phyloP scores from a whole-genome alignment of 2,113 vertebrate genomes.

The Loxodonta africana region DNA sequence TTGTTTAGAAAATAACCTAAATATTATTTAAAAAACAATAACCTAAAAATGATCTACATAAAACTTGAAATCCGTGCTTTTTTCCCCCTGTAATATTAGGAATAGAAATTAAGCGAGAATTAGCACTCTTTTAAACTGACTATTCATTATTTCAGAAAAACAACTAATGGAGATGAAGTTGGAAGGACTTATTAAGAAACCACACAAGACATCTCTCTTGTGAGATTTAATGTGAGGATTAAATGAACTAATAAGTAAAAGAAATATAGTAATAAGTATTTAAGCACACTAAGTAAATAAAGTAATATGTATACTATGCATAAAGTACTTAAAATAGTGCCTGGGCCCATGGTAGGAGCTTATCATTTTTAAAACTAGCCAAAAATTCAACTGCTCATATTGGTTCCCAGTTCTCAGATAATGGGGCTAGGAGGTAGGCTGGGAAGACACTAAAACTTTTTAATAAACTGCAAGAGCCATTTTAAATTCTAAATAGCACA shows the following conservation, averaged over 20 bases:
- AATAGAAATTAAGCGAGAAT: background rate
- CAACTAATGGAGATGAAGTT: background rate
- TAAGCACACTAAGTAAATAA: background rate
- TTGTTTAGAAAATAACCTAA: background rate
- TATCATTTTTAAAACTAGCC: background rate
- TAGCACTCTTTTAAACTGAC: background rate
- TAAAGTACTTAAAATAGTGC: background rate
- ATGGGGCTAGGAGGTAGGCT: background rate
- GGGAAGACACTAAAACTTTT: background rate
- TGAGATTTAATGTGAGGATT: background rate
- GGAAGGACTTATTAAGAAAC: background rate
- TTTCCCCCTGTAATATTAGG: background rate
- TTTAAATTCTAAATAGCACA: background rate
- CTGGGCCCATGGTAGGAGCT: background rate
- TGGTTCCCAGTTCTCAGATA: background rate
- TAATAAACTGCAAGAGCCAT: background rate
- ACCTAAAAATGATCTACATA: background rate
- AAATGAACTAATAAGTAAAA: background rate
- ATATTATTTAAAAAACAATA: background rate
- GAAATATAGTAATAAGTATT: background rate
- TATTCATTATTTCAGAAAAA: background rate
- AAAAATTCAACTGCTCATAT: background rate
- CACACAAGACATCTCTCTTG: background rate
- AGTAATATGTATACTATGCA: background rate
- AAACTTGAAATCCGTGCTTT: background rate